phyloP scores from a whole-genome alignment of 2,797 vertebrate genomes.

The Perdix hodgsoniae region DNA sequence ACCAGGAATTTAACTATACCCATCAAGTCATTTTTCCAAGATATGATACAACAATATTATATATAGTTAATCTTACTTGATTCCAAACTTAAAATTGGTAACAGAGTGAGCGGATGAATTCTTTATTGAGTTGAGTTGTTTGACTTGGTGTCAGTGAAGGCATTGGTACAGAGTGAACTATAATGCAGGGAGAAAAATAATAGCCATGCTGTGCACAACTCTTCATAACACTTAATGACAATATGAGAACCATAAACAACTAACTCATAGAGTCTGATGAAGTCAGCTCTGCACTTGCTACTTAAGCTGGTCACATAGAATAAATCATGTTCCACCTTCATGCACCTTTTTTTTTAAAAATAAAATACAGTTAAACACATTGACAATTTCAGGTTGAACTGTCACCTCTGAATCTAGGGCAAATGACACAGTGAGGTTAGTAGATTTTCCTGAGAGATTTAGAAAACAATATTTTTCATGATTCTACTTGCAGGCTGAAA shows the following conservation, averaged over 20 bases:
- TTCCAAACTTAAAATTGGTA: background rate
- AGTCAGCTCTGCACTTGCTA: background rate
- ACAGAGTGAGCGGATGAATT: background rate
- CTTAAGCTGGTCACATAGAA: background rate
- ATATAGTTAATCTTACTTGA: background rate
- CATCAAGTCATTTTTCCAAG: background rate
- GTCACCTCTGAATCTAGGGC: background rate
- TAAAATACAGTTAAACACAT: background rate
- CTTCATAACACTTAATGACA: background rate
- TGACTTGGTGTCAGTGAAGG: background rate
- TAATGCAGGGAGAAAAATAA: background rate
- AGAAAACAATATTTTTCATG: background rate
- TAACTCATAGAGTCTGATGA: background rate
- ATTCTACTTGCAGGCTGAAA: background rate
- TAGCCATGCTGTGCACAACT: background rate
- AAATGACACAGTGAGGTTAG: background rate
- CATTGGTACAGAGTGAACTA: background rate
- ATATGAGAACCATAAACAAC: background rate
- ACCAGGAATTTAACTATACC: background rate
- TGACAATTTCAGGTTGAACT: background rate
- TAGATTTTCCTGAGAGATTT: background rate
- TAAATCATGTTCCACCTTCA: background rate
- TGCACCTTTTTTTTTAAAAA: background rate
- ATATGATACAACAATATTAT: background rate
- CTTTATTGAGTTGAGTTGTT: background rate